A percentile compares a stretch with the other conserved stretches of the same genome.
These are phyloP conservation scores for Psophia crepitans DNA, from an alignment of 2,113 vertebrate species.

Conservation along the genomic window DNA sequence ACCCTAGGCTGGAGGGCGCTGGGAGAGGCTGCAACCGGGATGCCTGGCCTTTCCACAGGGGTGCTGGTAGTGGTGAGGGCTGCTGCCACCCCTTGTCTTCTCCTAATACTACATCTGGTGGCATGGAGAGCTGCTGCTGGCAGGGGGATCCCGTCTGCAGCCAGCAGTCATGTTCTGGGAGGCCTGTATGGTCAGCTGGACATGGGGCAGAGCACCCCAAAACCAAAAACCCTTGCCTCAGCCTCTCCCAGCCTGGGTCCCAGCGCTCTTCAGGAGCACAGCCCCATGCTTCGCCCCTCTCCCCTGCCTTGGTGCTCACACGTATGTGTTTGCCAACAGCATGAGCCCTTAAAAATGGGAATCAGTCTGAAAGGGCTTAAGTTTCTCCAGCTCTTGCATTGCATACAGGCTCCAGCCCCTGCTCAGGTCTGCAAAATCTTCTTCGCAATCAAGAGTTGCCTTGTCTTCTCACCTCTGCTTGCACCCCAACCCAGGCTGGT, in stretches of 20 bases:
- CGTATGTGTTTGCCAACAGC: background rate
- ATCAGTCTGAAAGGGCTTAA: background rate
- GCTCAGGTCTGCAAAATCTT: background rate
- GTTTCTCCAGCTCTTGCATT: background rate
- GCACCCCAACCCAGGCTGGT: background rate
- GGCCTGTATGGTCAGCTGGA: background rate
- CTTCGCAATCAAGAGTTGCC: background rate
- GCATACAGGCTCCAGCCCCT: background rate
- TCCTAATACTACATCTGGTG: accelerated
- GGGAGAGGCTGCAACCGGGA: background rate
- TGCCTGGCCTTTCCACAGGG: background rate
- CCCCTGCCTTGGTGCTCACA: background rate
- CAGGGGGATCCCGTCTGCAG: background rate
- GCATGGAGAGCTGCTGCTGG: background rate
- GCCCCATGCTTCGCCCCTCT: background rate
- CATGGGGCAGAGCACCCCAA: background rate
- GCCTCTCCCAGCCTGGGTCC: background rate
- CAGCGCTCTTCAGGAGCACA: background rate
- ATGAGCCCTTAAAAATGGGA: background rate
- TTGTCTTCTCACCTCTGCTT: background rate
- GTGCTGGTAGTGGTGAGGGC: background rate
- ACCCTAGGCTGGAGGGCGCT: background rate
- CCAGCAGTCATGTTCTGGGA: accelerated
- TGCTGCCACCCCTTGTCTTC: background rate
- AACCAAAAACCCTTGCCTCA: background rate